These are phyloP conservation scores for Drosophila mimetica DNA, from an alignment of 2,888 invertebrate genomes.

Conservation along the genomic window DNA sequence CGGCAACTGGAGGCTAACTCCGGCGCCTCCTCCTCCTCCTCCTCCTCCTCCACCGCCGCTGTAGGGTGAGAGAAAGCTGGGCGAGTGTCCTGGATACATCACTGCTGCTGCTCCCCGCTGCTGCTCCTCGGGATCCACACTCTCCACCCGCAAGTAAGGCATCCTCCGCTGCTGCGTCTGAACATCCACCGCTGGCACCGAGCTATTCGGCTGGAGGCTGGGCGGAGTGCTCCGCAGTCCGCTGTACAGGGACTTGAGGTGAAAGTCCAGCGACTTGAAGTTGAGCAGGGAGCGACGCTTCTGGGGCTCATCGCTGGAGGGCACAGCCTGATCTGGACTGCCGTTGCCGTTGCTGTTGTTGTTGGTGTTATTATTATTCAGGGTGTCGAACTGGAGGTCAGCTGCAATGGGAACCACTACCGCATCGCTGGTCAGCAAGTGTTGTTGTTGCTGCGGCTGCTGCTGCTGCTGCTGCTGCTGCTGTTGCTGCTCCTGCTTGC, in stretches of 20 bases:
- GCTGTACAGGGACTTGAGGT: constrained; percentile 83
- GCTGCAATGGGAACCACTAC: constrained; percentile 43
- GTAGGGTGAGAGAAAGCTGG: constrained; percentile 83
- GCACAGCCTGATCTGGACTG: constrained; percentile 40
- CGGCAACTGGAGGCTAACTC: constrained; percentile 11
- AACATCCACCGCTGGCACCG: constrained; percentile 24
- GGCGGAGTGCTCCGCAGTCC: constrained; percentile 66
- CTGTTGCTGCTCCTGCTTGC: constrained; percentile 83
- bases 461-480: constrained; percentile 53
- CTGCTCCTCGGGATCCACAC: constrained; percentile 68
- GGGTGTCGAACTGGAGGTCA: constrained; percentile 53
- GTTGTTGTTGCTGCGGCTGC: constrained; percentile 49
- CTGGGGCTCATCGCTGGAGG: constrained; percentile 24
- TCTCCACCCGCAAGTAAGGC: constrained; percentile 82
- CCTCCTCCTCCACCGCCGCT: constrained; percentile 22
- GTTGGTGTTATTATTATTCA: constrained; percentile 69
- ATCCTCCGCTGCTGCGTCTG: constrained; percentile 66
- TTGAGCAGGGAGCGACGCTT: constrained; percentile 80
- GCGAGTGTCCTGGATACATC: constrained; percentile 63
- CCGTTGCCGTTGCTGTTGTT: constrained; percentile 78
- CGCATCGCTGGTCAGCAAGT: constrained; percentile 31
- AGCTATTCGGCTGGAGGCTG: constrained; percentile 22
- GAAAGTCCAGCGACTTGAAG: constrained; percentile 84
- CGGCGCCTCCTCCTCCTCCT: constrained; percentile 6
- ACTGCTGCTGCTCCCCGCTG: constrained; percentile 30